Conservation (phyloP, 2,888 invertebrate genomes). For the Eupithecia abbreviata region DNA sequence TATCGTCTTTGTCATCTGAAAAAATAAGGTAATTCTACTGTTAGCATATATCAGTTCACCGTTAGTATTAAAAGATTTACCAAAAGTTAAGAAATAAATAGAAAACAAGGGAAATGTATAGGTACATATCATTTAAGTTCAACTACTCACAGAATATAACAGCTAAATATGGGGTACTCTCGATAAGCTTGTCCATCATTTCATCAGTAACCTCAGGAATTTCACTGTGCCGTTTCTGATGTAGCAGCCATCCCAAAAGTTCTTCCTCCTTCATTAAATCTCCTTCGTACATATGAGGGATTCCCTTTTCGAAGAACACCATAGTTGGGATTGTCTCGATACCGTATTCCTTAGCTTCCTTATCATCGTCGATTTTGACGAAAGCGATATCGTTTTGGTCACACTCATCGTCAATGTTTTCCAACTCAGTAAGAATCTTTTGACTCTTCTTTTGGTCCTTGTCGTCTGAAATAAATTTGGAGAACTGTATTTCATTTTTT, state of each 20-base stretch:
- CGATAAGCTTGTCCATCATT: constrained; percentile 95
- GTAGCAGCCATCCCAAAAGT: constrained; percentile 93
- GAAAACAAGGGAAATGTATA: background rate
- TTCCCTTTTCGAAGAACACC: constrained; percentile 89
- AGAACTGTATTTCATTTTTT: constrained; percentile 82
- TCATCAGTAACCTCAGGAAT: constrained; percentile 96
- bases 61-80: background rate
- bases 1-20: constrained; percentile 94
- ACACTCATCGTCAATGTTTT: constrained; percentile 97
- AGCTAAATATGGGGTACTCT: constrained; percentile 90
- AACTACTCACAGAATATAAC: constrained; percentile 94
- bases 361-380: constrained; percentile 94
- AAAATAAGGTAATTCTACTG: constrained; percentile 32
- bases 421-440: constrained; percentile 91
- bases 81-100: background rate
- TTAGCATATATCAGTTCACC: background rate
- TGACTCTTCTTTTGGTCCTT: constrained; percentile 95
- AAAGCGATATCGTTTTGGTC: constrained; percentile 96
- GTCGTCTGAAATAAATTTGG: constrained; percentile 87
- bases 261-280: constrained; percentile 96
- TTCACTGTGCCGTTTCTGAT: constrained; percentile 95
- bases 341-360: constrained; percentile 95
- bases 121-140: background rate
- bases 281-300: constrained; percentile 90
- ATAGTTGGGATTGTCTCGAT: constrained; percentile 92